phyloP scores from a whole-genome alignment of 2,113 vertebrate species.

The Madoqua kirkii region DNA sequence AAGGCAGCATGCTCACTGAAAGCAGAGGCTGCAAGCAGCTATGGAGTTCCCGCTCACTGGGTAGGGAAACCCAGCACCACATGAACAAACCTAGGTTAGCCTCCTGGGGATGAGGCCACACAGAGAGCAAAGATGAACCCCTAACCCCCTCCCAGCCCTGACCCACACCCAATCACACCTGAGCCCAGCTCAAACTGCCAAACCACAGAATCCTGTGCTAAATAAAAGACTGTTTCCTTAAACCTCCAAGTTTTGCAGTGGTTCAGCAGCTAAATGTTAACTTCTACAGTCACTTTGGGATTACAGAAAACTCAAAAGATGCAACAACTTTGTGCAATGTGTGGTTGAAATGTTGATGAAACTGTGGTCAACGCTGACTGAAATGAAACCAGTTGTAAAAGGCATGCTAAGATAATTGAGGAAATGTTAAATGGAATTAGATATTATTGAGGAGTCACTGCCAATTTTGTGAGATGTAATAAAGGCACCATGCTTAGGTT shows the following conservation, averaged over 20 bases:
- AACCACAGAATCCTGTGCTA: neutral
- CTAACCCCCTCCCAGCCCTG: fast-evolving
- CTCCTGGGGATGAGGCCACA: neutral
- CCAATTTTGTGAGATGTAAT: neutral
- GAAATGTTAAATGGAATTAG: neutral
- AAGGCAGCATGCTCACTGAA: neutral
- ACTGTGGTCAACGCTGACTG: neutral
- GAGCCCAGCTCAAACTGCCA: neutral
- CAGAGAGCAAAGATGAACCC: neutral
- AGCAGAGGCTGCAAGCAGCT: neutral
- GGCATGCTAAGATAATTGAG: neutral
- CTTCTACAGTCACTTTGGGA: neutral
- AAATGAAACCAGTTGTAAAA: neutral
- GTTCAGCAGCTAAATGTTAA: neutral
- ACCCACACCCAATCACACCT: neutral
- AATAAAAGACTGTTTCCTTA: neutral
- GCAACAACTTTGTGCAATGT: neutral
- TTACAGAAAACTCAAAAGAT: neutral
- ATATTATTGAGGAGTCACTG: neutral
- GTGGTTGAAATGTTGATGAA: neutral
- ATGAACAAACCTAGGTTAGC: neutral
- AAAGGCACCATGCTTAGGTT: neutral
- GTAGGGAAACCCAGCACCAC: neutral
- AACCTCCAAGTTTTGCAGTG: neutral
- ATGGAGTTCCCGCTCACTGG: neutral